Conservation (phyloP, 2,797 vertebrate genomes). For the Ptychadena robeensis region DNA sequence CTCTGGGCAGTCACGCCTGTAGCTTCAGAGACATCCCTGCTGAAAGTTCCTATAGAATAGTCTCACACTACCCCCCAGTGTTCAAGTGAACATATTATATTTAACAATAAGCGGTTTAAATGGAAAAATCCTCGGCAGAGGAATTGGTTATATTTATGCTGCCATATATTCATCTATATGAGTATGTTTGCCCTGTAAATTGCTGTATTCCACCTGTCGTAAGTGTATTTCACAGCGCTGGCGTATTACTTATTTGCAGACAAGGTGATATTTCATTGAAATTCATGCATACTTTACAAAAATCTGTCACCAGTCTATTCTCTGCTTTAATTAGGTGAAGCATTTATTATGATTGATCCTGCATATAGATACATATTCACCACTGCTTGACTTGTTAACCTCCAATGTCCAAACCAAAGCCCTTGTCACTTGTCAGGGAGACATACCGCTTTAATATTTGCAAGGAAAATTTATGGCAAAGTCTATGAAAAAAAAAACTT, state of each 20-base stretch:
- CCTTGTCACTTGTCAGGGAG: conserved; percentile 27
- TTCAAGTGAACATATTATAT: conserved; percentile 8
- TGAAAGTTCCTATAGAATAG: conserved; percentile 39
- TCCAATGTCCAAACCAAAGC: conserved; percentile 25
- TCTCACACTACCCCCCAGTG: conserved; percentile 39
- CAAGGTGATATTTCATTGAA: conserved; percentile 41
- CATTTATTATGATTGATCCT: conserved; percentile 40
- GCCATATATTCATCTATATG: conserved; percentile 16
- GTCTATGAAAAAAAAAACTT: conserved; percentile 26
- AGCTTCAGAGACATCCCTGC: background rate
- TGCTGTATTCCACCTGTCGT: background rate
- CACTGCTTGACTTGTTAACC: conserved; percentile 23
- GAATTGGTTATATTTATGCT: conserved; percentile 29
- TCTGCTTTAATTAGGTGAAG: conserved; percentile 43
- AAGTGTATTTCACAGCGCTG: conserved; percentile 9
- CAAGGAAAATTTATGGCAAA: conserved; percentile 12
- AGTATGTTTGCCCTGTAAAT: conserved; percentile 20
- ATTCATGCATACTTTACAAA: conserved; percentile 38
- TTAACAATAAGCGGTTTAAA: background rate
- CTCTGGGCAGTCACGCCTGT: background rate
- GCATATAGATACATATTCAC: conserved; percentile 34
- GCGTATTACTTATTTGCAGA: conserved; percentile 25
- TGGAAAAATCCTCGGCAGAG: background rate
- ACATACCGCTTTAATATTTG: conserved; percentile 32
- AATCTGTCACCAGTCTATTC: conserved; percentile 27